Conservation (phyloP, 2,113 vertebrate species). For the Coregonus clupeaformis region DNA sequence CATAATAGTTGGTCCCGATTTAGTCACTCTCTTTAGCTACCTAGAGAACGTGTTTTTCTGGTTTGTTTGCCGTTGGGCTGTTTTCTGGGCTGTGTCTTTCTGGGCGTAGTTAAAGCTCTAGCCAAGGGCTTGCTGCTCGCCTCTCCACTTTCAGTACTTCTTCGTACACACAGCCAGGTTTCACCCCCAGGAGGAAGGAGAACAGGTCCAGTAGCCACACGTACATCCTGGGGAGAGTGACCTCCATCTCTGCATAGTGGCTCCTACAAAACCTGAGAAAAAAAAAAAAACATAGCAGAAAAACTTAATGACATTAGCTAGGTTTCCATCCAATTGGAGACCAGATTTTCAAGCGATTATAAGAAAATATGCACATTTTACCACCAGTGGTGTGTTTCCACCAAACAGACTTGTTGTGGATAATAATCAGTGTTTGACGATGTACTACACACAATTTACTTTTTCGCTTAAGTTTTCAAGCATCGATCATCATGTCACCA, state of each 20-base stretch:
- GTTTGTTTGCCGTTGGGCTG: neutral
- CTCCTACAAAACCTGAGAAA: conserved; percentile 24
- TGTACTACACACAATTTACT: no score
- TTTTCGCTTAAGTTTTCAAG: no score
- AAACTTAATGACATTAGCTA: no score
- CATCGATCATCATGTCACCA: no score
- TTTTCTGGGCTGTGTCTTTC: neutral
- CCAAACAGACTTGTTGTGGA: no score
- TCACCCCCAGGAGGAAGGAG: conserved; percentile 66
- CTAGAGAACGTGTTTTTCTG: neutral
- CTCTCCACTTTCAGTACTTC: conserved; percentile 65
- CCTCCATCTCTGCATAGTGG: conserved; percentile 55
- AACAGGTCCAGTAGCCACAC: conserved; percentile 68
- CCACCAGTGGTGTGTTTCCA: no score
- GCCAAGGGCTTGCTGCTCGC: neutral
- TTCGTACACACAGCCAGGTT: conserved; percentile 32
- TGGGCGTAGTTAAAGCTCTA: neutral
- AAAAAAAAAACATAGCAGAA: neutral
- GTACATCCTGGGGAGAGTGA: conserved; percentile 52
- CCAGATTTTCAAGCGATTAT: no score
- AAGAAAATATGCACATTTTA: no score
- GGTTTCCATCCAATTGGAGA: no score
- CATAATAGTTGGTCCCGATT: neutral
- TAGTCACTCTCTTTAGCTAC: neutral
- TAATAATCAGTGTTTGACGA: no score